A percentile compares a stretch with the other conserved stretches of the same genome.
Evolutionary conservation across 2,888 invertebrate species (phyloP).

Genomic region (Icerya purchasi): DNA sequence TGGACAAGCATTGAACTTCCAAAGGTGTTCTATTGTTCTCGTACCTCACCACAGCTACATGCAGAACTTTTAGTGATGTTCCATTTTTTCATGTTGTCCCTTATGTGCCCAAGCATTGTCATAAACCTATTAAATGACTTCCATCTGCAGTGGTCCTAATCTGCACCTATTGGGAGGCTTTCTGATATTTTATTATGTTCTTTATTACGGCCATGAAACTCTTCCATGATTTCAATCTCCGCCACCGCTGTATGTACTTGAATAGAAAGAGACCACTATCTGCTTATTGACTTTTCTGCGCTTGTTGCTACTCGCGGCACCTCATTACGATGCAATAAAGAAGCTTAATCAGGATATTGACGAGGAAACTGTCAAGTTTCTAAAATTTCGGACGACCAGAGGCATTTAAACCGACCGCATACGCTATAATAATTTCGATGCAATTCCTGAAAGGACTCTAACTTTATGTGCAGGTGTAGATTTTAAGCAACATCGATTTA

Average conservation of each 20-base stretch:
- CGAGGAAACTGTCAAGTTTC: too few relatives aligned
- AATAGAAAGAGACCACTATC: not conserved
- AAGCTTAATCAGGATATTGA: too few relatives aligned
- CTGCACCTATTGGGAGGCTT: not conserved
- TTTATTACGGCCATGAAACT: not conserved
- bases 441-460: too few relatives aligned
- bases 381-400: too few relatives aligned
- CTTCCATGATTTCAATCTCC: not conserved
- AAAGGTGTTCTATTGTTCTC: not conserved
- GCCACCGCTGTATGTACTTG: not conserved
- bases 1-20: not conserved
- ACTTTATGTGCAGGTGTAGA: too few relatives aligned
- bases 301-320: too few relatives aligned
- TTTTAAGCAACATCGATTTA: too few relatives aligned
- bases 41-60: not conserved
- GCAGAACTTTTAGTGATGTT: not conserved
- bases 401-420: too few relatives aligned
- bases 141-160: too few relatives aligned
- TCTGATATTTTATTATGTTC: not conserved
- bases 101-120: not conserved
- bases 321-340: too few relatives aligned
- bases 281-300: not conserved
- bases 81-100: not conserved
- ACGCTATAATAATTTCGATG: too few relatives aligned
- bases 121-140: not conserved